Percentiles rank a stretch among this genome's conserved stretches.
phyloP scores from a whole-genome alignment of 2,888 invertebrate genomes.

The Boloria selene region DNA sequence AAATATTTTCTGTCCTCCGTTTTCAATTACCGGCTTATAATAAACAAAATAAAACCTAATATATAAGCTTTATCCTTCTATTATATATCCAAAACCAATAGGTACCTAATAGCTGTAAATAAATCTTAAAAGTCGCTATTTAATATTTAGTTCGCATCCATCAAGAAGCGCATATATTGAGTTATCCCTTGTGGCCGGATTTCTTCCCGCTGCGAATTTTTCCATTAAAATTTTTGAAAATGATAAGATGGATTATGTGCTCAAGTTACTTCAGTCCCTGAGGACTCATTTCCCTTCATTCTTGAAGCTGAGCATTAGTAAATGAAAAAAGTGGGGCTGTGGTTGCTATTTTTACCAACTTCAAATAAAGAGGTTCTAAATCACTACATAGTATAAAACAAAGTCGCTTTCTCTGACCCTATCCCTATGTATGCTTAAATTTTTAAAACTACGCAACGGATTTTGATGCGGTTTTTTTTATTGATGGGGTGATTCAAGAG shows the following conservation, averaged over 20 bases:
- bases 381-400: no score
- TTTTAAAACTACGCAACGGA: no score
- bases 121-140: background rate
- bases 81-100: background rate
- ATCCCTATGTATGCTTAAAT: no score
- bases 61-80: no score
- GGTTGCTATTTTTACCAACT: background rate
- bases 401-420: no score
- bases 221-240: slow-evolving; percentile 73
- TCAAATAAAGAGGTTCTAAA: background rate
- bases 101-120: background rate
- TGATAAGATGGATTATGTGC: slow-evolving; percentile 79
- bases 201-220: slow-evolving; percentile 70
- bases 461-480: no score
- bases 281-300: slow-evolving; percentile 64
- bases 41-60: no score
- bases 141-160: background rate
- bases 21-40: no score
- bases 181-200: slow-evolving; percentile 55
- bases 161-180: slow-evolving; percentile 43
- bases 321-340: slow-evolving; percentile 27
- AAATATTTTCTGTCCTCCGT: no score
- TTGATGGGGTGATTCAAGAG: no score
- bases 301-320: slow-evolving; percentile 48
- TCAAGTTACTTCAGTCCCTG: slow-evolving; percentile 68